These are phyloP conservation scores for Parotocinclus haroldoi DNA, from an alignment of 2,797 vertebrate genomes.

Conservation along the genomic window DNA sequence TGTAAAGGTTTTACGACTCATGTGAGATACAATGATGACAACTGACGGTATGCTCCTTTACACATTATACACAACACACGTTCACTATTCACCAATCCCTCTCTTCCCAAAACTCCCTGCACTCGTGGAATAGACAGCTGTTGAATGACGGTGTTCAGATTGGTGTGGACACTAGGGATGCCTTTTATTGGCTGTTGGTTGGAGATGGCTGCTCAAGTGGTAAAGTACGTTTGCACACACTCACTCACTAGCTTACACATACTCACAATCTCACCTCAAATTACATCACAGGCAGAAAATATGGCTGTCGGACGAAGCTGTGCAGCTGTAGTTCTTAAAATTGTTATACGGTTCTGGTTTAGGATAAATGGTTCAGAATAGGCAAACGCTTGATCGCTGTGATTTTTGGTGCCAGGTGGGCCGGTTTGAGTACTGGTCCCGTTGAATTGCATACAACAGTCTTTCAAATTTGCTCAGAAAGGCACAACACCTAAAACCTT, in stretches of 20 bases:
- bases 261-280: slow-evolving; percentile 14
- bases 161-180: slow-evolving; percentile 58
- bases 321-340: not conserved
- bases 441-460: too few species aligned
- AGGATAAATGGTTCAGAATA: too few species aligned
- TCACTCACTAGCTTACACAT: slow-evolving; percentile 16
- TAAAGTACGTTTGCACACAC: slow-evolving; percentile 50
- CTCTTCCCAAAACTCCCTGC: slow-evolving; percentile 16
- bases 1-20: slow-evolving; percentile 74
- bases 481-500: too few species aligned
- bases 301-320: slow-evolving; percentile 23
- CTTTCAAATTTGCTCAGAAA: too few species aligned
- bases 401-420: too few species aligned
- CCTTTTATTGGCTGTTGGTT: slow-evolving; percentile 71
- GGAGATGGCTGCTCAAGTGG: slow-evolving; percentile 62
- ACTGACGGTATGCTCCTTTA: slow-evolving; percentile 56
- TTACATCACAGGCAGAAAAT: slow-evolving; percentile 24
- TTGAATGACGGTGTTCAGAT: slow-evolving; percentile 61
- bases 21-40: slow-evolving; percentile 69
- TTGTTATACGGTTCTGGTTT: too few species aligned
- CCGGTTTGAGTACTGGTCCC: too few species aligned
- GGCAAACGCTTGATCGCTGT: too few species aligned
- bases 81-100: not conserved
- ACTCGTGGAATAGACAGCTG: slow-evolving; percentile 55
- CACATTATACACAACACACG: not conserved